Percentiles rank a stretch among this genome's conserved stretches.
Conservation (phyloP, 2,797 vertebrate genomes). For the Gallinago solitaria region DNA sequence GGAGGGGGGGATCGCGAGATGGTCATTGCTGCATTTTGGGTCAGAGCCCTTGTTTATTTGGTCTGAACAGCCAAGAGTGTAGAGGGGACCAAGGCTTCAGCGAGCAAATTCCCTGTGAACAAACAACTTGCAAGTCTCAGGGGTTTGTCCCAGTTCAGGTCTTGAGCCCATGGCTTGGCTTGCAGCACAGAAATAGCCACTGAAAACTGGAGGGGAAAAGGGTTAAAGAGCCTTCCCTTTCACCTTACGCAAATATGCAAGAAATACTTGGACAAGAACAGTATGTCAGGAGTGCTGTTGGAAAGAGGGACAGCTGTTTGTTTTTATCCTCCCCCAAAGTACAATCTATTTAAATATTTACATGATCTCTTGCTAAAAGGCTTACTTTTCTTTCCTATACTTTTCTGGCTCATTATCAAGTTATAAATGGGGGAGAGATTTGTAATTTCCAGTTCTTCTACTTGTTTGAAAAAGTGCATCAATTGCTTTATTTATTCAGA, state of each 20-base stretch:
- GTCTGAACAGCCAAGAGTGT: accelerated
- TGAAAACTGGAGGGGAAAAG: neutral
- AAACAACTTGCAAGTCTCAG: neutral
- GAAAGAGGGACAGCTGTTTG: conserved; percentile 28
- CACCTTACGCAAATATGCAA: neutral
- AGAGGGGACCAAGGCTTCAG: neutral
- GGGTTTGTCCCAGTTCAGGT: neutral
- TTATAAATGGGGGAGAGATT: neutral
- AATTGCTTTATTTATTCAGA: neutral
- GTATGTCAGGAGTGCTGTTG: neutral
- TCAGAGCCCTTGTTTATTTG: neutral
- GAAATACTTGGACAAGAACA: neutral
- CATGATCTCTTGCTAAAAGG: neutral
- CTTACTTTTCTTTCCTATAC: neutral
- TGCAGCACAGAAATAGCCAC: neutral
- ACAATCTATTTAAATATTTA: conserved; percentile 60
- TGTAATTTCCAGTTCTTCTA: neutral
- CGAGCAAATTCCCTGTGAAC: neutral
- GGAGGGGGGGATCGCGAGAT: accelerated
- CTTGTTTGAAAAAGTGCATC: neutral
- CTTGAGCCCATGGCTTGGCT: neutral
- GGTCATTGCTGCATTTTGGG: neutral
- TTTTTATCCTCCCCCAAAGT: conserved; percentile 26
- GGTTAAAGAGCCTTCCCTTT: conserved; percentile 46
- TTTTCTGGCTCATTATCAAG: neutral